phyloP scores from a whole-genome alignment of 2,888 invertebrate genomes.

The Hermaeophaga mercurialis region DNA sequence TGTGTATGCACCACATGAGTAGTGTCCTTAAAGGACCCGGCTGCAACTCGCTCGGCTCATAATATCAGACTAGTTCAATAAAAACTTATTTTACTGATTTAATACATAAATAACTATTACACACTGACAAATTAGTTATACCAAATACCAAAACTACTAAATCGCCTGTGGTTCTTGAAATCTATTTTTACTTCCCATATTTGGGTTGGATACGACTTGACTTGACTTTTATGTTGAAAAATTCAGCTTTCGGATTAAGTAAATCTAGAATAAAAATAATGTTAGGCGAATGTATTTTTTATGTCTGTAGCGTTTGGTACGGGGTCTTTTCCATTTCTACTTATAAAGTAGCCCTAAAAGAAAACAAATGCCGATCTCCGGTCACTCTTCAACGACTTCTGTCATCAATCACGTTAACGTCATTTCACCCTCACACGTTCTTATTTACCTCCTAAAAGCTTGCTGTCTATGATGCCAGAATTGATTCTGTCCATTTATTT shows the following conservation, averaged over 20 bases:
- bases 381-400: slow-evolving; percentile 47
- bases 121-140: no score
- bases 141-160: no score
- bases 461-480: slow-evolving; percentile 26
- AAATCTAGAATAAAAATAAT: slow-evolving; percentile 33
- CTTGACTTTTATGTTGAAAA: no score
- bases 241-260: neutral
- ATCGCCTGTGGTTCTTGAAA: no score
- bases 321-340: slow-evolving; percentile 33
- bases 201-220: no score
- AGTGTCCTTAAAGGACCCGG: no score
- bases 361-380: slow-evolving; percentile 54
- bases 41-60: no score
- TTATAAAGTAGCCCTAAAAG: slow-evolving; percentile 45
- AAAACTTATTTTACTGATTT: no score
- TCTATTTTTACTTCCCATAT: no score
- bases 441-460: slow-evolving; percentile 27
- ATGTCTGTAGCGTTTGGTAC: slow-evolving; percentile 43
- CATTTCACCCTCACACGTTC: slow-evolving; percentile 24
- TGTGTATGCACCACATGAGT: no score
- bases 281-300: slow-evolving; percentile 51
- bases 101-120: no score
- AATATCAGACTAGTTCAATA: no score
- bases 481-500: slow-evolving; percentile 30
- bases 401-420: slow-evolving; percentile 48